These are phyloP conservation scores for Trisateles emortualis DNA, from an alignment of 2,888 invertebrate genomes.

Conservation along the genomic window DNA sequence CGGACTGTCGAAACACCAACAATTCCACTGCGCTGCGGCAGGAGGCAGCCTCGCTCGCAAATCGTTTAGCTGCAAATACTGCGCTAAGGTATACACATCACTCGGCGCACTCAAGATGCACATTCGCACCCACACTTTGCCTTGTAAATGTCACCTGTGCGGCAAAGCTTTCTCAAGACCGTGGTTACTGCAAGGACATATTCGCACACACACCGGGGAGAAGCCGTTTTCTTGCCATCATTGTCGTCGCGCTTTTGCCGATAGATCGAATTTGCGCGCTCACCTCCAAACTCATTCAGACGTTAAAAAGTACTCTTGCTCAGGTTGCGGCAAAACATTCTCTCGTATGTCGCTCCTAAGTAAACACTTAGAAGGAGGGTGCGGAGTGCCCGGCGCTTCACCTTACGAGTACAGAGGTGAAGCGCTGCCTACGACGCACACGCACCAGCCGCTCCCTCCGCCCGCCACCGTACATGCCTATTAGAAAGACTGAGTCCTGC, in stretches of 20 bases:
- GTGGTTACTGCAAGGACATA: constrained; percentile 99
- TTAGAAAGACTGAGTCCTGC: constrained; percentile 76
- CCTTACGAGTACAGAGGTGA: constrained; percentile 85
- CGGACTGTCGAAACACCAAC: constrained; percentile 97
- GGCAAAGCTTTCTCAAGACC: constrained; percentile 99
- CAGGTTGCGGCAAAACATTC: constrained; percentile 97
- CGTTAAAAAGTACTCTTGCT: constrained; percentile 98
- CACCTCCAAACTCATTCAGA: constrained; percentile 99
- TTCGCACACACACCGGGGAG: constrained; percentile 98
- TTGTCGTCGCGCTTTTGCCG: constrained; percentile 98
- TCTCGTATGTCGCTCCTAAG: constrained; percentile 97
- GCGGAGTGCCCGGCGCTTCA: constrained; percentile 91
- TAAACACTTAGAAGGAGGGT: constrained; percentile 97
- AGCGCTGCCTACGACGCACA: constrained; percentile 59
- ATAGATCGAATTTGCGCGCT: constrained; percentile 97
- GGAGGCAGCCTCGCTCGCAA: constrained; percentile 94
- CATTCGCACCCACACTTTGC: constrained; percentile 98
- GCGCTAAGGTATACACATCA: constrained; percentile 98
- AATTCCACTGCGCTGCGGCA: constrained; percentile 97
- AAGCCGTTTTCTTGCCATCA: constrained; percentile 98
- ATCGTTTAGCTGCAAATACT: constrained; percentile 97
- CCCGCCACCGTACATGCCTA: constrained; percentile 76
- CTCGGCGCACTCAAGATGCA: constrained; percentile 99
- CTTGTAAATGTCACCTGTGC: constrained; percentile 98
- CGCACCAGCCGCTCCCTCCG: constrained; percentile 66